phyloP scores from a whole-genome alignment of 1,140 invertebrate genomes.

The Diorhabda sublineata region DNA sequence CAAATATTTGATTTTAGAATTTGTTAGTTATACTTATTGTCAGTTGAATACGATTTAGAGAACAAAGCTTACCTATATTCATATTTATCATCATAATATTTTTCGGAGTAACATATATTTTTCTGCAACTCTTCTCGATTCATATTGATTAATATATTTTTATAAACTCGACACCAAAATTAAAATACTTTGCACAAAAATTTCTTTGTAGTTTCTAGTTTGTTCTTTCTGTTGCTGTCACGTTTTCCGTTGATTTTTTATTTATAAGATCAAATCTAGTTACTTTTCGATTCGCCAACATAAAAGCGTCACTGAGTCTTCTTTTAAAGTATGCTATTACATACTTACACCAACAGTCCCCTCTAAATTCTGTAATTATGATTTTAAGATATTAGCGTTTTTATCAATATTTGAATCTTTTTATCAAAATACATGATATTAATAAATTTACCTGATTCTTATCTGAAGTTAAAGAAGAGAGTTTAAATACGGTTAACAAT shows the following conservation, averaged over 20 bases:
- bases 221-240: neutral
- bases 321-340: too few relatives aligned
- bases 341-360: too few relatives aligned
- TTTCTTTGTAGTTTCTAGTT: neutral
- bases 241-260: conserved; percentile 2
- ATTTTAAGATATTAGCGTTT: too few relatives aligned
- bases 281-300: neutral
- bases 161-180: neutral
- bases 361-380: too few relatives aligned
- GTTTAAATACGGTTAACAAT: too few relatives aligned
- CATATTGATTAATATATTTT: conserved; percentile 18
- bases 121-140: conserved; percentile 37
- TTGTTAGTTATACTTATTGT: too few relatives aligned
- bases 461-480: too few relatives aligned
- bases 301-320: too few relatives aligned
- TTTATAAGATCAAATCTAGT: neutral
- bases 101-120: conserved; percentile 85
- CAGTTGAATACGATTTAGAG: conserved; percentile 9
- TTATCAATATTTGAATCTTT: too few relatives aligned
- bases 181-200: neutral
- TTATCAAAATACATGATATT: too few relatives aligned
- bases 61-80: conserved; percentile 73
- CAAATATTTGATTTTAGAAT: too few relatives aligned
- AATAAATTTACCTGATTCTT: too few relatives aligned
- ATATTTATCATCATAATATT: conserved; percentile 83